These are phyloP conservation scores for Neosilurus mollespiculum DNA, from an alignment of 2,797 vertebrate species.

Conservation along the genomic window DNA sequence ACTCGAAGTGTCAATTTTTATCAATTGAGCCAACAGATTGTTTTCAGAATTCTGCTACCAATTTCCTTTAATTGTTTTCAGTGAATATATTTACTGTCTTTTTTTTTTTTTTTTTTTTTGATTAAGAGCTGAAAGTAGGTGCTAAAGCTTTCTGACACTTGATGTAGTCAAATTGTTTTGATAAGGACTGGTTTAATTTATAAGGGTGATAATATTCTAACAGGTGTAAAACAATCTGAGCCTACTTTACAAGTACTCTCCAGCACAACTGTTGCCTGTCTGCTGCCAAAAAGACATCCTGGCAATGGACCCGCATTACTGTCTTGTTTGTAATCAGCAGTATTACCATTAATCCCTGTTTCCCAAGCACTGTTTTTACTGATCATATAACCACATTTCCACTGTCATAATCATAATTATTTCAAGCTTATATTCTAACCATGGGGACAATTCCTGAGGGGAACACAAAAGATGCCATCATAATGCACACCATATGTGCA, in stretches of 20 bases:
- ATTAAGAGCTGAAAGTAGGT: neutral
- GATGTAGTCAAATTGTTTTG: neutral
- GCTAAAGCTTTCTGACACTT: neutral
- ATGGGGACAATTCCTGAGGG: too few relatives aligned
- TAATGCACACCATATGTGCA: too few relatives aligned
- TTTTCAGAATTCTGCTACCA: too few relatives aligned
- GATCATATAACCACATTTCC: constrained; percentile 9
- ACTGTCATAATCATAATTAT: neutral
- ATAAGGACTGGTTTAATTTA: neutral
- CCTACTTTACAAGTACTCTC: neutral
- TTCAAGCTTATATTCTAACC: too few relatives aligned
- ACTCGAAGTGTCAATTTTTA: too few relatives aligned
- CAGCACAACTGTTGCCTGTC: constrained; percentile 11
- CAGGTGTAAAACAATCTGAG: neutral
- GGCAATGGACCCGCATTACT: neutral
- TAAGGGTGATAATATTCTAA: too few relatives aligned
- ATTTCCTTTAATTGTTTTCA: neutral
- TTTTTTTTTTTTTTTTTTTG: too few relatives aligned
- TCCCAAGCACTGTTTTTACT: neutral
- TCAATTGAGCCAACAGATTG: too few relatives aligned
- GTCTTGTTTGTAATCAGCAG: neutral
- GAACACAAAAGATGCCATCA: too few relatives aligned
- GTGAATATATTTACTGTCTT: neutral
- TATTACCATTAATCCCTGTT: neutral
- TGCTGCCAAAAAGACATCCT: constrained; percentile 10